These are phyloP conservation scores for Heliconius himera DNA, from an alignment of 1,140 invertebrate species.

Conservation along the genomic window DNA sequence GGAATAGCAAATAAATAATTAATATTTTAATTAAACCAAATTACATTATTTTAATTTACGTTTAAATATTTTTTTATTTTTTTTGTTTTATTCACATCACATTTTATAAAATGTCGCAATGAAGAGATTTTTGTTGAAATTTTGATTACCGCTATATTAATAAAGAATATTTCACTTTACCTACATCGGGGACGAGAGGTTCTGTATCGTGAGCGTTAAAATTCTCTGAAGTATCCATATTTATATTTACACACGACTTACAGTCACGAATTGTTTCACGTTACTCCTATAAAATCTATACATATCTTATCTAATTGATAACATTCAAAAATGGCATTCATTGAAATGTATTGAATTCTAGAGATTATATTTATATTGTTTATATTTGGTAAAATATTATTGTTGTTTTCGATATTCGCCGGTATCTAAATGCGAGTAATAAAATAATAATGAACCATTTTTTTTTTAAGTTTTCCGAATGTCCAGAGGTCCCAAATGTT, in stretches of 20 bases:
- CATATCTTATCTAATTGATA: constrained; percentile 21
- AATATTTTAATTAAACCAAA: not conserved
- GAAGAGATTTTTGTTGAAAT: not conserved
- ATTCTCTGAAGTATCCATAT: constrained; percentile 4
- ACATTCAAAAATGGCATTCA: not conserved
- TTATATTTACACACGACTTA: constrained; percentile 5
- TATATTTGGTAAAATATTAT: not conserved
- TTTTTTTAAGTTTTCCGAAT: too few species aligned
- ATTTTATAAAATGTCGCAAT: too few species aligned
- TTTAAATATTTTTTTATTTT: not conserved
- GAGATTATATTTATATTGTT: constrained; percentile 1
- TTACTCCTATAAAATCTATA: not conserved
- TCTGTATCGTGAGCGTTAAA: constrained; percentile 40
- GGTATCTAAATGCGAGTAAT: too few species aligned
- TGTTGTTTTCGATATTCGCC: not conserved
- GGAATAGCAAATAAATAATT: not conserved
- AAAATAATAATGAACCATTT: too few species aligned
- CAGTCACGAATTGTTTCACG: not conserved
- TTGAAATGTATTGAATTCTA: not conserved
- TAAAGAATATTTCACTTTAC: constrained; percentile 37
- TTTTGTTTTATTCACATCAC: not conserved
- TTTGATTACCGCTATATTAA: not conserved
- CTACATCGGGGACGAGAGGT: constrained; percentile 44
- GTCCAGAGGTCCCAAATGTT: too few species aligned
- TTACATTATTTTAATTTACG: not conserved